phyloP scores from a whole-genome alignment of 2,113 vertebrate genomes.

The Sprattus sprattus region DNA sequence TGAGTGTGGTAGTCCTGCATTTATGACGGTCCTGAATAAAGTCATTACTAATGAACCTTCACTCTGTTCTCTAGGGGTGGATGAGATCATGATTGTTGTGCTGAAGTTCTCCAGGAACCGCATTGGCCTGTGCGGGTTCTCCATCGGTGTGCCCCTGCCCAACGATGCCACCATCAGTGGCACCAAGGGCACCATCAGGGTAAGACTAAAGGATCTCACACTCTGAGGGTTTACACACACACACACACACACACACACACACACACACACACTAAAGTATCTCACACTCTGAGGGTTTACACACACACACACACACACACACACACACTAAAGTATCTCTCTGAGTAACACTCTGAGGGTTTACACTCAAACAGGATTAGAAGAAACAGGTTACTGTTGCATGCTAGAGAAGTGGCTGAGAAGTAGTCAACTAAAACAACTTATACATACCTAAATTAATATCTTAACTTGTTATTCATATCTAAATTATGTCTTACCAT shows the following conservation, averaged over 20 bases:
- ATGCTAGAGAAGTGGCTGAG: too few relatives aligned
- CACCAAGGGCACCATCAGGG: constrained; percentile 75
- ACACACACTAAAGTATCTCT: neutral
- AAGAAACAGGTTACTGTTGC: too few relatives aligned
- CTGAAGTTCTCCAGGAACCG: constrained; percentile 72
- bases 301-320: too few relatives aligned
- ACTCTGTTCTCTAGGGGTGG: constrained; percentile 66
- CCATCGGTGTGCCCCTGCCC: constrained; percentile 52
- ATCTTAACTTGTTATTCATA: too few relatives aligned
- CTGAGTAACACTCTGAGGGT: neutral
- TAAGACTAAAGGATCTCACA: constrained; percentile 43
- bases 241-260: too few relatives aligned
- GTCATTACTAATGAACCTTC: neutral
- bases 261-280: too few relatives aligned
- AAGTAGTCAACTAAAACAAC: too few relatives aligned
- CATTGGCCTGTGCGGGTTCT: constrained; percentile 68
- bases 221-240: neutral
- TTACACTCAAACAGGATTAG: too few relatives aligned
- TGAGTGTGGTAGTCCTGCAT: neutral
- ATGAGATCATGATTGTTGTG: constrained; percentile 68
- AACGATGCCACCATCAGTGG: constrained; percentile 72
- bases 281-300: too few relatives aligned
- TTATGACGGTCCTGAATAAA: too few relatives aligned
- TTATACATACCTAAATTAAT: too few relatives aligned
- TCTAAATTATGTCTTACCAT: too few relatives aligned